These are phyloP conservation scores for Nudaria mundana DNA, from an alignment of 2,888 invertebrate genomes.

Conservation along the genomic window DNA sequence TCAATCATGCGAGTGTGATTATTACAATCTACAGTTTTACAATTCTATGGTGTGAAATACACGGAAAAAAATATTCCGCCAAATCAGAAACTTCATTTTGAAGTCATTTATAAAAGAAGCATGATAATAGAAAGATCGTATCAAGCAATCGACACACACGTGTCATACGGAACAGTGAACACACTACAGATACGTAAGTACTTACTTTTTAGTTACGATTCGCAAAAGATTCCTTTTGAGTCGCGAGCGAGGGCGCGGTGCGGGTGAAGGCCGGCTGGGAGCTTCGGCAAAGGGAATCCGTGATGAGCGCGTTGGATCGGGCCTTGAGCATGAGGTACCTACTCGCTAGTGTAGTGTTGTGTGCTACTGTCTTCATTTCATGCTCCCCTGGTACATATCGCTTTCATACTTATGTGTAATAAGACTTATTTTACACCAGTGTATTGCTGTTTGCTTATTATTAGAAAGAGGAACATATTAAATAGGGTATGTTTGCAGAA, in stretches of 20 bases:
- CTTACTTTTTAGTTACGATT: constrained; percentile 29
- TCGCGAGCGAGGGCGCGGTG: constrained; percentile 12
- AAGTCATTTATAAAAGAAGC: no score
- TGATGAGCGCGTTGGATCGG: constrained; percentile 46
- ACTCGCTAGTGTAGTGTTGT: constrained; percentile 15
- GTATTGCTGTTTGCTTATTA: no score
- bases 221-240: constrained; percentile 37
- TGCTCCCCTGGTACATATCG: constrained; percentile 29
- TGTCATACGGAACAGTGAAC: neutral
- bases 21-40: neutral
- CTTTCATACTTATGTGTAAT: no score
- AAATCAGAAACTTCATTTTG: no score
- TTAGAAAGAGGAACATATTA: no score
- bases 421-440: no score
- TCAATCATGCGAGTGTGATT: no score
- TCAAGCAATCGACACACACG: constrained; percentile 1
- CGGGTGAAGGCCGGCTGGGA: constrained; percentile 5
- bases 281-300: constrained; percentile 56
- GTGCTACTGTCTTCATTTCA: constrained; percentile 25
- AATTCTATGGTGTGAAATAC: no score
- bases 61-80: no score
- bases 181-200: constrained; percentile 1
- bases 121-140: neutral
- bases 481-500: no score
- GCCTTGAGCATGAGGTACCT: no score